Conservation (phyloP, 1,140 invertebrate genomes). For the Saccostrea glomerata region DNA sequence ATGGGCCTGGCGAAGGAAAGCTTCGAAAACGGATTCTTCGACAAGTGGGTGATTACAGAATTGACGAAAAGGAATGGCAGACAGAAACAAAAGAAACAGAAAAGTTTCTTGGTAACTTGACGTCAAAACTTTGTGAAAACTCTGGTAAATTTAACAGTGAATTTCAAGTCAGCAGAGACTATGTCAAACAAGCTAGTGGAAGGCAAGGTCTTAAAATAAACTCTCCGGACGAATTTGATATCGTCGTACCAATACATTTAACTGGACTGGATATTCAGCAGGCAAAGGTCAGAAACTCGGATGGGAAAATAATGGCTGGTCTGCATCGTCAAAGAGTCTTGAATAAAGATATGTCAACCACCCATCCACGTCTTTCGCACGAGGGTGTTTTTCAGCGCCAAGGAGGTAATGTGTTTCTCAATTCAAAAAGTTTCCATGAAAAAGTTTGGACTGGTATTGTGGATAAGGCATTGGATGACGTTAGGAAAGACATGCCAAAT, state of each 20-base stretch:
- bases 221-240: background rate
- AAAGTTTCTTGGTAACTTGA: background rate
- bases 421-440: constrained; percentile 31
- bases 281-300: background rate
- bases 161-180: background rate
- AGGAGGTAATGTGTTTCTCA: constrained; percentile 8
- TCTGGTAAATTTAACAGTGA: background rate
- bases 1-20: background rate
- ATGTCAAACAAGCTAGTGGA: background rate
- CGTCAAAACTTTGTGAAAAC: background rate
- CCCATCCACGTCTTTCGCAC: background rate
- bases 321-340: background rate
- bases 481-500: background rate
- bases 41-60: background rate
- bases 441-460: background rate
- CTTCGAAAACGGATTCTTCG: background rate
- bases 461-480: background rate
- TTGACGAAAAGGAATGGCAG: background rate
- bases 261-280: background rate
- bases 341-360: background rate
- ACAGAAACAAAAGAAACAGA: background rate
- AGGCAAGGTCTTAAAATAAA: background rate
- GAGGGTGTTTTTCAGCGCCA: background rate
- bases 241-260: background rate
- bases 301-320: background rate